phyloP scores from a whole-genome alignment of 2,113 vertebrate species.

The Pterocles gutturalis region DNA sequence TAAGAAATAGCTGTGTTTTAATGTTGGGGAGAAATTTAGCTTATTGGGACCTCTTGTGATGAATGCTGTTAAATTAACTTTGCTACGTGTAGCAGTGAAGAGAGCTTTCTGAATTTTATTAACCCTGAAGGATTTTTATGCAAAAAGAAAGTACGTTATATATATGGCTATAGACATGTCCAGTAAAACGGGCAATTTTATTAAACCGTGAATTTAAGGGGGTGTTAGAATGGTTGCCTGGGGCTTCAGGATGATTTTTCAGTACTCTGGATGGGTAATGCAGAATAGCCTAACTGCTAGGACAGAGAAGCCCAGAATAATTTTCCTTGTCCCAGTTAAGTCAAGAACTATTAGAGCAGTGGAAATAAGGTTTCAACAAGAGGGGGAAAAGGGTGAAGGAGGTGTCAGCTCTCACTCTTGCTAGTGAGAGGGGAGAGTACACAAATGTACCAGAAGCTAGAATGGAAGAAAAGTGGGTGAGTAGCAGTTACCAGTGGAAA shows the following conservation, averaged over 20 bases:
- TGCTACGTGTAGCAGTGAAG: not conserved
- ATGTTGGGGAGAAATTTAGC: not conserved
- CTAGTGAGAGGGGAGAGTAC: not conserved
- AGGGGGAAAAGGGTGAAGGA: not conserved
- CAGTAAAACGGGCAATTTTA: not conserved
- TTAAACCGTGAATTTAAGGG: not conserved
- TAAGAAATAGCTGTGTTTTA: not conserved
- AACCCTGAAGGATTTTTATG: not conserved
- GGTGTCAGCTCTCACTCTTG: constrained; percentile 30
- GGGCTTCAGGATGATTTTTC: constrained; percentile 4
- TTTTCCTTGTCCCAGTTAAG: constrained; percentile 73
- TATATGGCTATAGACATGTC: not conserved
- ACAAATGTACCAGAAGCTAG: not conserved
- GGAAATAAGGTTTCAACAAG: constrained; percentile 39
- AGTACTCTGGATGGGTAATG: constrained; percentile 25
- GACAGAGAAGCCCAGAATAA: constrained; percentile 58
- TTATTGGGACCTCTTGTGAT: not conserved
- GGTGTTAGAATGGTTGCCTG: constrained; percentile 7
- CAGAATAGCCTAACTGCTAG: constrained; percentile 32
- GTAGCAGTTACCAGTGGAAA: not conserved
- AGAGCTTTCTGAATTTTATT: not conserved
- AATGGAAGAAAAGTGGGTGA: not conserved
- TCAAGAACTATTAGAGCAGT: constrained; percentile 65
- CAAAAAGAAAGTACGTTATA: not conserved
- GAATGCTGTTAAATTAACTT: not conserved